Conservation (phyloP, 2,888 invertebrate species). For the Meteorus colon region DNA sequence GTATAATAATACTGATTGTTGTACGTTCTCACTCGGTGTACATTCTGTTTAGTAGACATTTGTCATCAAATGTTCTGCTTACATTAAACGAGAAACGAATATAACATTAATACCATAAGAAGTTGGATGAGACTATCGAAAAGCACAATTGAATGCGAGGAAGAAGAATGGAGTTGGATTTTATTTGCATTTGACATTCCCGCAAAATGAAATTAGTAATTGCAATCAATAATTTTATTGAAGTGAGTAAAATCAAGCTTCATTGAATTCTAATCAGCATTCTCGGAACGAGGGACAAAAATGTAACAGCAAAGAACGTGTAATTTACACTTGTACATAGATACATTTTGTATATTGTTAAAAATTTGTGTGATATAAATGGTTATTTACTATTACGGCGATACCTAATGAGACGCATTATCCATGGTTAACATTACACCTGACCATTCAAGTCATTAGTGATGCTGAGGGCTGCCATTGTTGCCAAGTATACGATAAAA, state of each 20-base stretch:
- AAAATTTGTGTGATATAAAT: slow-evolving; percentile 74
- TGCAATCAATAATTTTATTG: slow-evolving; percentile 5
- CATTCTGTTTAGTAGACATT: slow-evolving; percentile 61
- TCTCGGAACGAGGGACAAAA: slow-evolving; percentile 33
- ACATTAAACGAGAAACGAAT: slow-evolving; percentile 24
- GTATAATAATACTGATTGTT: slow-evolving; percentile 65
- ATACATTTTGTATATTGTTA: slow-evolving; percentile 74
- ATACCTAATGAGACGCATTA: slow-evolving; percentile 24
- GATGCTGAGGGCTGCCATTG: slow-evolving; percentile 8
- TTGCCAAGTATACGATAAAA: slow-evolving; percentile 22
- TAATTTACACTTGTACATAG: slow-evolving; percentile 73
- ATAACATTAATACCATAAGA: slow-evolving; percentile 35
- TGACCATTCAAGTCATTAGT: slow-evolving; percentile 27
- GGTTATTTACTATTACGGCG: slow-evolving; percentile 68
- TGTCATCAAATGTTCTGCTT: slow-evolving; percentile 44
- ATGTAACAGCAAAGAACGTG: slow-evolving; percentile 60
- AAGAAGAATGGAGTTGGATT: neutral
- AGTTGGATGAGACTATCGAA: slow-evolving; percentile 26
- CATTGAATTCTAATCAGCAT: neutral
- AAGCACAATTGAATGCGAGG: neutral
- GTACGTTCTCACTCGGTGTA: slow-evolving; percentile 65
- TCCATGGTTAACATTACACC: slow-evolving; percentile 20
- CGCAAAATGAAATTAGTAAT: slow-evolving; percentile 1
- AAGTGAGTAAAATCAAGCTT: neutral
- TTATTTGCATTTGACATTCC: slow-evolving; percentile 29